Percentiles rank a stretch among this genome's conserved stretches.
Evolutionary conservation across 2,888 invertebrate genomes (phyloP).

Genomic region (Drepanosiphum platanoidis): DNA sequence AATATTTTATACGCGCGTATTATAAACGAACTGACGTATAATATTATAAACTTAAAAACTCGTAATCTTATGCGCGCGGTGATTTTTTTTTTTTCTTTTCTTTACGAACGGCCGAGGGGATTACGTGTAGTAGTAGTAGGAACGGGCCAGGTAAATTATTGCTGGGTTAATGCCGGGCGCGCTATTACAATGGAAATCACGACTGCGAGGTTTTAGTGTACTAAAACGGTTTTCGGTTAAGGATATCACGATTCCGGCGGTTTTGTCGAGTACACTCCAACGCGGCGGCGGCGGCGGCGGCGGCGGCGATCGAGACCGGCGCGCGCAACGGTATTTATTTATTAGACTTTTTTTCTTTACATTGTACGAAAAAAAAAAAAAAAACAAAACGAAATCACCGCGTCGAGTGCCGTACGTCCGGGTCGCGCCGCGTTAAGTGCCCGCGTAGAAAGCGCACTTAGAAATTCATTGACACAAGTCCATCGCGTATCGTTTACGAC

Average conservation of each 20-base stretch:
- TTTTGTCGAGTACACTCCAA: constrained; percentile 16
- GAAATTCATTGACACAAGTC: constrained; percentile 20
- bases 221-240: constrained; percentile 23
- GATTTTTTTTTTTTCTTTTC: too few species aligned
- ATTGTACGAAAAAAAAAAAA: constrained; percentile 2
- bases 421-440: constrained; percentile 25
- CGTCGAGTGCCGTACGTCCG: constrained; percentile 25
- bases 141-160: not conserved
- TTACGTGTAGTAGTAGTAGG: too few species aligned
- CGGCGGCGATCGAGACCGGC: not conserved
- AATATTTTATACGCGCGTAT: not conserved
- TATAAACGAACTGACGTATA: too few species aligned
- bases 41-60: too few species aligned
- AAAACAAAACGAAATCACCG: constrained; percentile 9
- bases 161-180: constrained; percentile 28
- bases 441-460: constrained; percentile 34
- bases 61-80: too few species aligned
- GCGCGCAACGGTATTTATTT: too few species aligned
- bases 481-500: constrained; percentile 38
- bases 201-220: not conserved
- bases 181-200: constrained; percentile 35
- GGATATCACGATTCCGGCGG: constrained; percentile 45
- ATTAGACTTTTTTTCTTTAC: constrained; percentile 1
- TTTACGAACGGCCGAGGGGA: too few species aligned
- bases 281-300: not conserved